Evolutionary conservation across 2,888 invertebrate genomes (phyloP).

Genomic region (Trachelus stipa): DNA sequence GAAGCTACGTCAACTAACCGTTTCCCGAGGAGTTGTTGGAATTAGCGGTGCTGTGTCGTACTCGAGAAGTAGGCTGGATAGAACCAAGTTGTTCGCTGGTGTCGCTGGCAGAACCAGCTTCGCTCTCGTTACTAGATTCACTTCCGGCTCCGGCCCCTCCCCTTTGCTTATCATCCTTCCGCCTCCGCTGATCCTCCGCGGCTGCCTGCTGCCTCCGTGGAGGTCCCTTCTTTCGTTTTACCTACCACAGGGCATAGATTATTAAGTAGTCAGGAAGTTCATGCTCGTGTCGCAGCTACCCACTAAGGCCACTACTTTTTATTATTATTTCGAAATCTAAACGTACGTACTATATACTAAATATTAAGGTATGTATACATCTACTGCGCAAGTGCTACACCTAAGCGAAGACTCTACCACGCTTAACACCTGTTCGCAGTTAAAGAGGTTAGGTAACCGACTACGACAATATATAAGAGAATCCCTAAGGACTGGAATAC

Average conservation of each 20-base stretch:
- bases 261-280: conserved; percentile 65
- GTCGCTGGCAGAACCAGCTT: conserved; percentile 62
- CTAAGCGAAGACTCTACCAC: not conserved
- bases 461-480: not conserved
- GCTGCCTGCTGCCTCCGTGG: conserved; percentile 66
- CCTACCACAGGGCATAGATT: conserved; percentile 66
- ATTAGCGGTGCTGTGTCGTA: conserved; percentile 55
- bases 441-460: not conserved
- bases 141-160: conserved; percentile 62
- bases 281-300: conserved; percentile 53
- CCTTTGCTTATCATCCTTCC: conserved; percentile 60
- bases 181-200: conserved; percentile 60
- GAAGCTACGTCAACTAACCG: conserved; percentile 59
- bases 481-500: not conserved
- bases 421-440: not conserved
- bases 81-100: conserved; percentile 59
- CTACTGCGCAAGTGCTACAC: not conserved
- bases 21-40: conserved; percentile 63
- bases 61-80: conserved; percentile 54
- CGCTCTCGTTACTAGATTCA: conserved; percentile 65
- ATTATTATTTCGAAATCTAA: not conserved
- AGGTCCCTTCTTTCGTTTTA: conserved; percentile 74
- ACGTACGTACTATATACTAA: not conserved
- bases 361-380: not conserved
- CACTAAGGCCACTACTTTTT: conserved; percentile 24